A percentile compares a stretch with the other conserved stretches of the same genome.
Conservation (phyloP, 1,140 invertebrate species). For the Carposina sasakii region DNA sequence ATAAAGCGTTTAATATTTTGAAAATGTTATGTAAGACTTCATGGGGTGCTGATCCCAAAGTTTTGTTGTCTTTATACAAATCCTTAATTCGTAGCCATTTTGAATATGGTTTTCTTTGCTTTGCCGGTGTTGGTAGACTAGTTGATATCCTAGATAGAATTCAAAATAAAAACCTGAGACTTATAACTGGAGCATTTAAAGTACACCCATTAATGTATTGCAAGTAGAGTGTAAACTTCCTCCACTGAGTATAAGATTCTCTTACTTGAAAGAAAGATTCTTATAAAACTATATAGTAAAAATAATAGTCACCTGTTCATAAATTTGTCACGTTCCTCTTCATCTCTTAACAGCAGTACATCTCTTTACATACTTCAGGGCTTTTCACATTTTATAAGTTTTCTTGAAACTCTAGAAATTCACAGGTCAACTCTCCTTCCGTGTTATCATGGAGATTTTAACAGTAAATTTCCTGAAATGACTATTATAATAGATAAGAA, state of each 20-base stretch:
- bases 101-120: neutral
- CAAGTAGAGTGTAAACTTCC: slow-evolving; percentile 19
- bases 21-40: neutral
- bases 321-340: neutral
- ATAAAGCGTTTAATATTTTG: neutral
- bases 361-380: neutral
- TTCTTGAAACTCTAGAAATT: neutral
- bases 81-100: neutral
- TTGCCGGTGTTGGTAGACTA: neutral
- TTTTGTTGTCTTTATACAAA: neutral
- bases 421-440: neutral
- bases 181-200: neutral
- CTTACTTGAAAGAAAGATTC: slow-evolving; percentile 9
- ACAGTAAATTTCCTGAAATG: slow-evolving; percentile 4
- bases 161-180: neutral
- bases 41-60: neutral
- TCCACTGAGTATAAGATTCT: slow-evolving; percentile 14
- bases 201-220: slow-evolving; percentile 16
- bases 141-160: neutral
- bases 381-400: neutral
- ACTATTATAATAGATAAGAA: neutral
- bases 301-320: neutral
- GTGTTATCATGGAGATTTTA: neutral
- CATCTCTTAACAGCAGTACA: neutral
- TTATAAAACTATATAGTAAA: neutral